Evolutionary conservation across 2,797 vertebrate genomes (phyloP).

Genomic region (Characodon lateralis): DNA sequence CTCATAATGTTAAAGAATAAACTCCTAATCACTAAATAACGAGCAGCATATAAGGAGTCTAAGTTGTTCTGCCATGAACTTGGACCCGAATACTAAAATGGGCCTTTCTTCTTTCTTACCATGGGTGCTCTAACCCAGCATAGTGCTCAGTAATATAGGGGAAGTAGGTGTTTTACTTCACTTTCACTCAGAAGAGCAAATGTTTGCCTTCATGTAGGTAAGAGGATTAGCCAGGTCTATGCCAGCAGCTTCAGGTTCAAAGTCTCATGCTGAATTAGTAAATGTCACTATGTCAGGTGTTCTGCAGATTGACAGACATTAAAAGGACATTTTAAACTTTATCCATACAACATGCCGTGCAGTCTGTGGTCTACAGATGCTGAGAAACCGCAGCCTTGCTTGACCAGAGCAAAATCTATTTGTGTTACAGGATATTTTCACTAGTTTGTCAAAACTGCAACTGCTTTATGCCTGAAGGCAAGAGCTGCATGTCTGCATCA

Average conservation of each 20-base stretch:
- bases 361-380: background rate
- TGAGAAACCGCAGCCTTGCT: background rate
- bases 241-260: background rate
- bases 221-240: background rate
- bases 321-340: background rate
- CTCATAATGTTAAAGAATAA: background rate
- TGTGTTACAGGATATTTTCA: background rate
- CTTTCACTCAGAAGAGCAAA: background rate
- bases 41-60: no score
- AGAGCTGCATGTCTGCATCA: constrained; percentile 12
- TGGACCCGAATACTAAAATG: background rate
- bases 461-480: constrained; percentile 23
- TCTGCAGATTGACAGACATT: background rate
- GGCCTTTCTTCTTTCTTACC: background rate
- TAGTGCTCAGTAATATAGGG: background rate
- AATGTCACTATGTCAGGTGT: background rate
- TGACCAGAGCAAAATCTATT: constrained; percentile 11
- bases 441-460: constrained; percentile 12
- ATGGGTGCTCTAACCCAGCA: background rate
- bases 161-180: background rate
- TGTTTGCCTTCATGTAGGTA: background rate
- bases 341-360: rapidly evolving
- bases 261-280: background rate
- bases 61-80: no score
- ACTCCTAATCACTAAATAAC: no score